phyloP scores from a whole-genome alignment of 2,888 invertebrate species.

The Sussaba pulchella region DNA sequence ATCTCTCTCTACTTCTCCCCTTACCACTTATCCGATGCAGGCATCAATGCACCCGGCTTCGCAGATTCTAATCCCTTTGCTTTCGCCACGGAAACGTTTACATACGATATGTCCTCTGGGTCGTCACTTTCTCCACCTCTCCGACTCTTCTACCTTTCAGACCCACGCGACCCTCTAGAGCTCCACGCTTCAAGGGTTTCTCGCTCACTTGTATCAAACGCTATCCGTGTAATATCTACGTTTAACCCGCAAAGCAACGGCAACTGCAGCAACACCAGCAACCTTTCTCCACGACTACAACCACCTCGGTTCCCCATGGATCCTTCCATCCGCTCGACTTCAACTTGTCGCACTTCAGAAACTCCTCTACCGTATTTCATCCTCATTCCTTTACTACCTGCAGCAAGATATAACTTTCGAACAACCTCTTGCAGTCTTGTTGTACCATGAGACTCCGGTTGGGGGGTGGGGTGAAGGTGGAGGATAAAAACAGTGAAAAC shows the following conservation, averaged over 20 bases:
- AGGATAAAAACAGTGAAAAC: neutral
- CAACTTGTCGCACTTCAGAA: slow-evolving; percentile 1
- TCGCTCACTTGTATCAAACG: slow-evolving; percentile 53
- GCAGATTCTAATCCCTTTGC: slow-evolving; percentile 9
- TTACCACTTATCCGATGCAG: neutral
- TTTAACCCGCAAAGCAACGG: slow-evolving; percentile 64
- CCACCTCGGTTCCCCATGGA: slow-evolving; percentile 65
- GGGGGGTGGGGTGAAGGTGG: no score
- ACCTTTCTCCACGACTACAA: slow-evolving; percentile 29
- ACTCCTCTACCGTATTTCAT: slow-evolving; percentile 3
- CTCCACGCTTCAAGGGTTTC: slow-evolving; percentile 36
- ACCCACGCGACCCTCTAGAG: slow-evolving; percentile 43
- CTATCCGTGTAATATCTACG: slow-evolving; percentile 73
- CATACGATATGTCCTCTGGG: slow-evolving; percentile 35
- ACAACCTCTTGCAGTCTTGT: neutral
- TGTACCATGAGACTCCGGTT: no score
- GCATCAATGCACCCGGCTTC: slow-evolving; percentile 23
- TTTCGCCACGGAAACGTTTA: slow-evolving; percentile 13
- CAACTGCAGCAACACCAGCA: slow-evolving; percentile 35
- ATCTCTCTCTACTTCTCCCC: slow-evolving; percentile 9
- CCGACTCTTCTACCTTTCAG: slow-evolving; percentile 11
- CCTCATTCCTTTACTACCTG: slow-evolving; percentile 1
- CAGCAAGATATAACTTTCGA: neutral
- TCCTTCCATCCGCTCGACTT: slow-evolving; percentile 66
- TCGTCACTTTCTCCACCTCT: slow-evolving; percentile 44